Percentiles rank a stretch among this genome's conserved stretches.
These are phyloP conservation scores for Caenorhabditis uteleia DNA, from an alignment of 2,888 invertebrate genomes.

Conservation along the genomic window DNA sequence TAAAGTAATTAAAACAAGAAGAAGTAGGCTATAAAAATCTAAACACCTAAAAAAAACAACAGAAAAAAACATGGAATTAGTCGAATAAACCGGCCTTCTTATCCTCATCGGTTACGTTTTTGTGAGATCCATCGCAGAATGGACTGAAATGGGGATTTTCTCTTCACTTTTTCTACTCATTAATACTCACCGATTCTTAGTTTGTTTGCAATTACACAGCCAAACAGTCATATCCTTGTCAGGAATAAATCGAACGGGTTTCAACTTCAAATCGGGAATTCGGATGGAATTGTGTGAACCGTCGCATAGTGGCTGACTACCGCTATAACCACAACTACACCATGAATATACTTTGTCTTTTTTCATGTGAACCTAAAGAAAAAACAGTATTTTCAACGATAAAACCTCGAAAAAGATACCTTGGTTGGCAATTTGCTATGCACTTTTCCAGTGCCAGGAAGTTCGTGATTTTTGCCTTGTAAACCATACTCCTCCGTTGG, in stretches of 20 bases:
- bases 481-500: slow-evolving; percentile 64
- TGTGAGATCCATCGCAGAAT: slow-evolving; percentile 96
- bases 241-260: slow-evolving; percentile 84
- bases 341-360: slow-evolving; percentile 82
- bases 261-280: slow-evolving; percentile 73
- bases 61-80: slow-evolving; percentile 19
- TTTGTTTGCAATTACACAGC: slow-evolving; percentile 97
- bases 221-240: slow-evolving; percentile 83
- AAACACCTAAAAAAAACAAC: background rate
- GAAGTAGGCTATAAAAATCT: background rate
- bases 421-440: slow-evolving; percentile 51
- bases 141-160: slow-evolving; percentile 75
- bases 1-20: background rate
- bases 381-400: background rate
- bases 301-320: slow-evolving; percentile 89
- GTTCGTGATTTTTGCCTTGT: slow-evolving; percentile 66
- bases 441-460: slow-evolving; percentile 62
- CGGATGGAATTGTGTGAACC: slow-evolving; percentile 79
- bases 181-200: slow-evolving; percentile 42
- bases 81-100: slow-evolving; percentile 58
- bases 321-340: slow-evolving; percentile 93
- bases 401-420: slow-evolving; percentile 8
- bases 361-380: slow-evolving; percentile 70
- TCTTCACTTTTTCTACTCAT: slow-evolving; percentile 5
- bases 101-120: slow-evolving; percentile 55